Percentiles rank a stretch among this genome's conserved stretches.
These are phyloP conservation scores for Macropus fuliginosus DNA, from an alignment of 2,797 vertebrate species.

Conservation along the genomic window DNA sequence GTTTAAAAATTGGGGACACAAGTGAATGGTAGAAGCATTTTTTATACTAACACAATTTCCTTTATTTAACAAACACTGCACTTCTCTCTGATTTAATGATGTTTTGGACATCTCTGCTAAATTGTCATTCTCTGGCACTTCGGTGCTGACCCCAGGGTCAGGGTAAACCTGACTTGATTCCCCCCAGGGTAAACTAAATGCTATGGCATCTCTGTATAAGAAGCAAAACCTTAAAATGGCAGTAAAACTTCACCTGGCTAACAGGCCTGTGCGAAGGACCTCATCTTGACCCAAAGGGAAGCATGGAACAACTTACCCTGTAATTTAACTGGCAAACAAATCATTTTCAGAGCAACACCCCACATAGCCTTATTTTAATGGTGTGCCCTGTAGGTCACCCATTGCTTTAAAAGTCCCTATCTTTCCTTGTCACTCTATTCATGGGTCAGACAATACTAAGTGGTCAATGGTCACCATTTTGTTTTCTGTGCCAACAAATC, in stretches of 20 bases:
- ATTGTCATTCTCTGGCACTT: not conserved
- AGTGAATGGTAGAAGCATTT: not conserved
- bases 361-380: not conserved
- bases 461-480: not conserved
- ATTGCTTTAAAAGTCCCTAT: not conserved
- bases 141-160: not conserved
- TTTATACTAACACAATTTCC: not conserved
- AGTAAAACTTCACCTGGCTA: not conserved
- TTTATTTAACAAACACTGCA: not conserved
- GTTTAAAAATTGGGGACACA: not conserved
- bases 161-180: not conserved
- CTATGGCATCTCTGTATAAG: not conserved
- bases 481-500: not conserved
- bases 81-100: not conserved
- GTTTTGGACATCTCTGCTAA: not conserved
- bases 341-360: no score
- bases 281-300: not conserved
- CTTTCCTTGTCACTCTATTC: not conserved
- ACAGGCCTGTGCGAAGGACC: not conserved
- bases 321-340: not conserved
- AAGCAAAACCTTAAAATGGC: not conserved
- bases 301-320: not conserved
- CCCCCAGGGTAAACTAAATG: not conserved
- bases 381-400: not conserved
- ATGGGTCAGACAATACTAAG: not conserved